Conservation (phyloP, 1,140 invertebrate species). For the Lutraria rhynchaena region DNA sequence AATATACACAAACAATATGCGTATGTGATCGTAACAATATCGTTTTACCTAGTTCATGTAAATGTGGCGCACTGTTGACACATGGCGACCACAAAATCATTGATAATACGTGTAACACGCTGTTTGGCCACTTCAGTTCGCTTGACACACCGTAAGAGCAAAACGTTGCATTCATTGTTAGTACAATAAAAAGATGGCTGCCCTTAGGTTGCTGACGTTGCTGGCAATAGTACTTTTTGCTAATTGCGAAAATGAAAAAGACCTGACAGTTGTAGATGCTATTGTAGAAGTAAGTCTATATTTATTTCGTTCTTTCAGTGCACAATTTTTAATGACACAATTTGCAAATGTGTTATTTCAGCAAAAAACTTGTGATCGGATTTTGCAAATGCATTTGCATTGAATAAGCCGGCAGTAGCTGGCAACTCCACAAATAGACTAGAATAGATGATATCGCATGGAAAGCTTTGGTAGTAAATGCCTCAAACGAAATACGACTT, state of each 20-base stretch:
- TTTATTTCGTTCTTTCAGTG: not conserved
- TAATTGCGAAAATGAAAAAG: not conserved
- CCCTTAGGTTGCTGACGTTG: constrained; percentile 33
- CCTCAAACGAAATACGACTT: no score
- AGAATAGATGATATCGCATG: not conserved
- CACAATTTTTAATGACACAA: not conserved
- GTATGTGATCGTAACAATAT: no score
- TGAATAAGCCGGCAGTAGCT: not conserved
- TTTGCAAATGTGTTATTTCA: not conserved
- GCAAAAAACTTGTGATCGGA: not conserved
- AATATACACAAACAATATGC: no score
- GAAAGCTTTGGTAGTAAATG: not conserved
- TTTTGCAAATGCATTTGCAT: not conserved
- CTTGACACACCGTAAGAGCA: no score
- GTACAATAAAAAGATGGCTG: constrained; percentile 3
- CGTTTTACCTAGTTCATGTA: no score
- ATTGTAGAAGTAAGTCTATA: constrained; percentile 28
- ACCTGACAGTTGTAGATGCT: constrained; percentile 6
- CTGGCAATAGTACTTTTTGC: not conserved
- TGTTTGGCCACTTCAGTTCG: no score
- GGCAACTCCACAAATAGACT: not conserved
- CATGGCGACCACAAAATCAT: no score
- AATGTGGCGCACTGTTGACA: no score
- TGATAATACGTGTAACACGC: no score
- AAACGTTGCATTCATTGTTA: no score